Evolutionary conservation across 1,140 invertebrate species (phyloP), one percentile per base, ranked within the genome.

Genomic region (Caenorhabditis remanei): DNA sequence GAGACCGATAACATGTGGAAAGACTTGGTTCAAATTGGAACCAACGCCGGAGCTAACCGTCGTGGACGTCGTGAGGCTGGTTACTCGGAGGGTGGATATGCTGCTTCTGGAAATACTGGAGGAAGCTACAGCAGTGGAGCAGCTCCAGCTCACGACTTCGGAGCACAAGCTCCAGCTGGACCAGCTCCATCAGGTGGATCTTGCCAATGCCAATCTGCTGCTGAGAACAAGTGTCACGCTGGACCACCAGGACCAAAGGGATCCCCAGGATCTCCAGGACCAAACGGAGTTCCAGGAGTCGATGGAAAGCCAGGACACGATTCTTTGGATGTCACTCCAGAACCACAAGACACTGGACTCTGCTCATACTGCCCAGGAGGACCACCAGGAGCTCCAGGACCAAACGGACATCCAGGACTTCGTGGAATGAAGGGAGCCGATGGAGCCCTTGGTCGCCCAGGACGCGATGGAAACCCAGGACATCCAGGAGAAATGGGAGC

Each of bases 1-100:
- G 86, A 90, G 50, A 92, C 91, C 65, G 92, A 93, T 58, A 89
- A 93, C 43, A 83, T 93, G 53, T 92, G 91, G 91, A 61, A 84
- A 11, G 91, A 92, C 85, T 87, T 92, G 87, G 90, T 91, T 65
- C 40, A 53, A 21, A 61, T 91, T 50, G 87, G 88, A 84, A 84
- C 67, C 61, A 89, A 85, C 56, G 82, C 48, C 50, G 50, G 88
- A 84, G 40, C 53, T 5, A 86, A 56, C 46, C 14, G 43, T 14
- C 61, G 82, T 83, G 86, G 86, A 61, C 55, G 53, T 84, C 75
- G 86, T 87, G 24, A 61, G 13, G 48, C 75, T 84, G 71, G 85
- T 32, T 75, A 87, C 56, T 61, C 79, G 0, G 79, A 83, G 46
- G 86, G 85, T 83, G 85, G 24, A 14, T 55, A 86, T 56, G 63